phyloP scores from a whole-genome alignment of 2,113 vertebrate species.

The Coregonus clupeaformis region DNA sequence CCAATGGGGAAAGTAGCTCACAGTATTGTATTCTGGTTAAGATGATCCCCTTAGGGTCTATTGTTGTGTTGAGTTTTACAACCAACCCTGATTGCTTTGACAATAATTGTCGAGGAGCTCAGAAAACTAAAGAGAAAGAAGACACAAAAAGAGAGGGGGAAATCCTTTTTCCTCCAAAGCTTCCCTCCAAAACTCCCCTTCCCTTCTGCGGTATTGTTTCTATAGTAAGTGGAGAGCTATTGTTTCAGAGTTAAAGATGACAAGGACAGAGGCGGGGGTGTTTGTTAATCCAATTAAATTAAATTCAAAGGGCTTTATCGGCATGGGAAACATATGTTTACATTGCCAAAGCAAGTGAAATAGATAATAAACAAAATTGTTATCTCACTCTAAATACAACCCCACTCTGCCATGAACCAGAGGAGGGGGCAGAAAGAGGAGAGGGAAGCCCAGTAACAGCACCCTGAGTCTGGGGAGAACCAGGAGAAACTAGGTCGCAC shows the following conservation, averaged over 20 bases:
- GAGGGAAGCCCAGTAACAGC: slow-evolving; percentile 4
- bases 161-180: slow-evolving; percentile 57
- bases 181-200: slow-evolving; percentile 24
- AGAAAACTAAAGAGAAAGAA: not conserved
- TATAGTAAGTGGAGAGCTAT: slow-evolving; percentile 45
- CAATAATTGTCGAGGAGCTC: slow-evolving; percentile 10
- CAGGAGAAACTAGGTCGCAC: slow-evolving; percentile 16
- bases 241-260: slow-evolving; percentile 58
- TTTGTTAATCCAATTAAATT: not conserved
- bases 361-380: slow-evolving; percentile 2
- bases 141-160: slow-evolving; percentile 28
- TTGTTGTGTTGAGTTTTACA: not conserved
- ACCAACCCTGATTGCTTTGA: slow-evolving; percentile 43
- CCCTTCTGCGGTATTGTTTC: slow-evolving; percentile 44
- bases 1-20: too few relatives aligned
- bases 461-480: slow-evolving; percentile 14
- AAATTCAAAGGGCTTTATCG: too few relatives aligned
- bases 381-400: slow-evolving; percentile 53
- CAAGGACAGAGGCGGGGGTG: slow-evolving; percentile 46
- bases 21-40: too few relatives aligned
- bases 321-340: too few relatives aligned
- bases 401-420: slow-evolving; percentile 43
- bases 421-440: slow-evolving; percentile 8
- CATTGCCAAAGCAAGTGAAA: too few relatives aligned
- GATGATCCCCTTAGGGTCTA: too few relatives aligned